phyloP scores from a whole-genome alignment of 2,113 vertebrate genomes.

The Crotalus tigris region DNA sequence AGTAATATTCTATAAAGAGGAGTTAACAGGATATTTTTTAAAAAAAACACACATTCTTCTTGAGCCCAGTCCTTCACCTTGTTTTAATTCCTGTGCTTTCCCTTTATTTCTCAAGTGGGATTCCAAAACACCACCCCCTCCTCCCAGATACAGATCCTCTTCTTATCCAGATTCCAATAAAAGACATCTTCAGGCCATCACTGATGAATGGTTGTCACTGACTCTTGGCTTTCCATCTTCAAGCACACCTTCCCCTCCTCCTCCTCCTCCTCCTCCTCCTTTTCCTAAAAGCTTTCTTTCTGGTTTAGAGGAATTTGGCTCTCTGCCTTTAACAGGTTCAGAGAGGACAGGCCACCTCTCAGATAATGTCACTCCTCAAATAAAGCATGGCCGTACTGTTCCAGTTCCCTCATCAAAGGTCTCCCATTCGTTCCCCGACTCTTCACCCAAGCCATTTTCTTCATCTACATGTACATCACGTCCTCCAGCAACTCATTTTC shows the following conservation, averaged over 20 bases:
- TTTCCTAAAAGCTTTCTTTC: conserved; percentile 69
- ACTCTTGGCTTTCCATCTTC: conserved; percentile 68
- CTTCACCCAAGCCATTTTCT: conserved; percentile 51
- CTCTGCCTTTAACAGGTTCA: conserved; percentile 52
- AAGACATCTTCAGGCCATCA: conserved; percentile 65
- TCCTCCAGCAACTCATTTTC: conserved; percentile 41
- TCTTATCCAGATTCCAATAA: conserved; percentile 58
- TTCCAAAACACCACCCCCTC: conserved; percentile 65
- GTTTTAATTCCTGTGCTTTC: conserved; percentile 50
- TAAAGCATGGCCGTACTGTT: conserved; percentile 57
- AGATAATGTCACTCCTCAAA: conserved; percentile 37
- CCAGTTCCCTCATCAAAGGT: conserved; percentile 48
- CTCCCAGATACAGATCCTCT: conserved; percentile 52
- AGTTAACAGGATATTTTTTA: neutral
- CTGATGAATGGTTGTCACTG: conserved; percentile 75
- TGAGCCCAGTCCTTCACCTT: conserved; percentile 41
- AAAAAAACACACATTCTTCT: conserved; percentile 16
- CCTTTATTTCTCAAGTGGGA: conserved; percentile 70
- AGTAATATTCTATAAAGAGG: conserved; percentile 42
- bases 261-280: conserved; percentile 66
- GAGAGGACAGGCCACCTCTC: conserved; percentile 42
- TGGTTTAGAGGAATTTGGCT: conserved; percentile 63
- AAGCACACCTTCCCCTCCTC: conserved; percentile 57
- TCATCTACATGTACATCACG: conserved; percentile 36
- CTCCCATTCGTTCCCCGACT: conserved; percentile 41